Percentiles rank a stretch among this genome's conserved stretches.
These are phyloP conservation scores for Holothuria leucospilota DNA, from an alignment of 53 echinoderm and acorn worm genomes.

Conservation along the genomic window DNA sequence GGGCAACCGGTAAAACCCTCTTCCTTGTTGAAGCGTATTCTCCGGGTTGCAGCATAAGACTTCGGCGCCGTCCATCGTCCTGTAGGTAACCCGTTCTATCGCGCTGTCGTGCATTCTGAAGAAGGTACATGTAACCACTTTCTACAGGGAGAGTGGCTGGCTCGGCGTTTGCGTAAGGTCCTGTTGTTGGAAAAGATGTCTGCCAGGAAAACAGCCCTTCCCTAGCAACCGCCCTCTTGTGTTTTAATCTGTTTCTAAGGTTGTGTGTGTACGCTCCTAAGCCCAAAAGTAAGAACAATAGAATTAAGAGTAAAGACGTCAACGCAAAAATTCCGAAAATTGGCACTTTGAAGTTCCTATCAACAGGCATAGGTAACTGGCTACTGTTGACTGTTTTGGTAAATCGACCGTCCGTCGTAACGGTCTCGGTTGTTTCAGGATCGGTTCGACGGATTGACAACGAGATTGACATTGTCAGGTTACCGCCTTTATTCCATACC, in stretches of 20 bases:
- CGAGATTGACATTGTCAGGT: conserved; percentile 36
- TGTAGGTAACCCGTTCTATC: conserved; percentile 22
- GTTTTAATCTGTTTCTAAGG: conserved; percentile 32
- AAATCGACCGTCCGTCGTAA: neutral
- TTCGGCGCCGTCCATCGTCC: conserved; percentile 1
- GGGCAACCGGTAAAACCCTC: neutral
- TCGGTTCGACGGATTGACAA: conserved; percentile 13
- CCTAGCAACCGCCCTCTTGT: conserved; percentile 11
- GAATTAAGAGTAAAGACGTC: conserved; percentile 22
- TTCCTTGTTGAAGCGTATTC: conserved; percentile 28
- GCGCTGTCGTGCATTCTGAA: neutral
- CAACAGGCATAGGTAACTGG: conserved; percentile 5
- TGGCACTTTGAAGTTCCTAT: conserved; percentile 31
- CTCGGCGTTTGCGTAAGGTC: conserved; percentile 5
- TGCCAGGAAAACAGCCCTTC: conserved; percentile 33
- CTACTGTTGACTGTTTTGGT: neutral
- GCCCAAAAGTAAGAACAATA: conserved; percentile 26
- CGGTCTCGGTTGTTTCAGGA: neutral
- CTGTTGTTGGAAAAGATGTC: conserved; percentile 4
- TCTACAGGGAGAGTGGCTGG: conserved; percentile 18
- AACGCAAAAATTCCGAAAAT: conserved; percentile 39
- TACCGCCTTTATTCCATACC: conserved; percentile 49
- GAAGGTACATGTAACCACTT: conserved; percentile 44
- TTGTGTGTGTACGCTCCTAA: conserved; percentile 32
- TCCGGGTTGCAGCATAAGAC: conserved; percentile 17